These are phyloP conservation scores for Listronotus bonariensis DNA, from an alignment of 1,140 invertebrate species.

Conservation along the genomic window DNA sequence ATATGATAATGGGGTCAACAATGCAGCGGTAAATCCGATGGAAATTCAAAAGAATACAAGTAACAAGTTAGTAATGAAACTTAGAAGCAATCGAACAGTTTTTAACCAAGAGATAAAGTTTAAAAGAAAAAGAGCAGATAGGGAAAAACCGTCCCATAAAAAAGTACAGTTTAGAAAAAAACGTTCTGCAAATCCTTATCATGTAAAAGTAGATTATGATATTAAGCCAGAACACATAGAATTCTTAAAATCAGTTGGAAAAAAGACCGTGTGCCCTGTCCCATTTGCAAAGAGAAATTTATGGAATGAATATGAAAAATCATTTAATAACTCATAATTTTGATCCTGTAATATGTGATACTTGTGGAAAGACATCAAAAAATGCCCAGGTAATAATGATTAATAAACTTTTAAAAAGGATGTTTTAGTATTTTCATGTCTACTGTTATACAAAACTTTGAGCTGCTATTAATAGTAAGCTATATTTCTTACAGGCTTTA, in stretches of 20 bases:
- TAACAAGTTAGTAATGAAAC: background rate
- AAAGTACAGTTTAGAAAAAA: slow-evolving; percentile 15
- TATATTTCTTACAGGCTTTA: slow-evolving; percentile 20
- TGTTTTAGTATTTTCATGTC: background rate
- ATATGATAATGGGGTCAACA: too few species aligned
- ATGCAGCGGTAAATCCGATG: too few species aligned
- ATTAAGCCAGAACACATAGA: slow-evolving; percentile 27
- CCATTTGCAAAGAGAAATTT: slow-evolving; percentile 20
- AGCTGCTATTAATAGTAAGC: background rate
- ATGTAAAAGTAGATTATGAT: slow-evolving; percentile 15
- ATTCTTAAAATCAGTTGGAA: slow-evolving; percentile 18
- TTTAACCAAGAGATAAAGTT: slow-evolving; percentile 14
- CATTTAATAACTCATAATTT: slow-evolving; percentile 30
- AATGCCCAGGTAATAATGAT: slow-evolving; percentile 25
- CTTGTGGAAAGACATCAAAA: slow-evolving; percentile 35
- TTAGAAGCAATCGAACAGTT: background rate
- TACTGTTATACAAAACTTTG: background rate
- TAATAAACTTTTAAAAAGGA: background rate
- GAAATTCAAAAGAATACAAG: background rate
- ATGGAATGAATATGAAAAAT: slow-evolving; percentile 30
- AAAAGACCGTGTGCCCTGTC: slow-evolving; percentile 25
- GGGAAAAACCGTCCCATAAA: background rate
- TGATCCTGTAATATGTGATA: slow-evolving; percentile 27
- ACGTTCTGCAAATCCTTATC: background rate
- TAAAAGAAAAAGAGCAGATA: slow-evolving; percentile 3